Evolutionary conservation across 1,140 invertebrate genomes (phyloP).

Genomic region (Phenacoccus solenopsis): DNA sequence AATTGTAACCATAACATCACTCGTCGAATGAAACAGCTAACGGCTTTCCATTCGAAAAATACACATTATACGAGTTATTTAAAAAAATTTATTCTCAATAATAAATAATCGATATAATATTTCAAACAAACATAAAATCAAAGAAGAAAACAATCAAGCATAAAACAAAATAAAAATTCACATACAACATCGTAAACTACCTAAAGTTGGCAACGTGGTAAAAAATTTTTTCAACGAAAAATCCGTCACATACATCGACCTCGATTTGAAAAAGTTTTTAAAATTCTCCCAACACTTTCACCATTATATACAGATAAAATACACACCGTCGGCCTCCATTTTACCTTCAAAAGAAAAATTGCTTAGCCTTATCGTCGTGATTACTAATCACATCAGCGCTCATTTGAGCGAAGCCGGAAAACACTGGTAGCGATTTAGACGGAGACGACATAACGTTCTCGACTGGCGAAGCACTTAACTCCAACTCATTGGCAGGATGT

Average conservation of each 20-base stretch:
- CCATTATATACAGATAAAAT: too few species aligned
- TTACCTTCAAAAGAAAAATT: conserved; percentile 10
- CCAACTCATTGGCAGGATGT: not conserved
- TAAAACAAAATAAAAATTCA: not conserved
- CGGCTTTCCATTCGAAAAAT: too few species aligned
- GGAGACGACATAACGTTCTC: not conserved
- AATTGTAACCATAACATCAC: too few species aligned
- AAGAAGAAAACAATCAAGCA: not conserved
- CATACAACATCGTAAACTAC: not conserved
- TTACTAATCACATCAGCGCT: not conserved
- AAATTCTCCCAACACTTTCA: too few species aligned
- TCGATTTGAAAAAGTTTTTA: too few species aligned
- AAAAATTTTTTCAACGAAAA: too few species aligned
- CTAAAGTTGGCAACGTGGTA: not conserved
- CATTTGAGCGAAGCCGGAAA: conserved; percentile 24
- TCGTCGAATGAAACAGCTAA: too few species aligned
- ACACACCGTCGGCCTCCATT: too few species aligned
- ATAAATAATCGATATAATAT: not conserved
- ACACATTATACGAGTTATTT: too few species aligned
- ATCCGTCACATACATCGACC: too few species aligned
- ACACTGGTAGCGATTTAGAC: conserved; percentile 25
- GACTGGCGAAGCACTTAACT: not conserved
- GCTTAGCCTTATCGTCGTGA: not conserved
- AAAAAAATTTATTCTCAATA: not conserved
- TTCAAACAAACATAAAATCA: not conserved